A percentile compares a stretch with the other conserved stretches of the same genome.
phyloP scores from a whole-genome alignment of 2,797 vertebrate genomes.

The Coranthus polyacanthus region DNA sequence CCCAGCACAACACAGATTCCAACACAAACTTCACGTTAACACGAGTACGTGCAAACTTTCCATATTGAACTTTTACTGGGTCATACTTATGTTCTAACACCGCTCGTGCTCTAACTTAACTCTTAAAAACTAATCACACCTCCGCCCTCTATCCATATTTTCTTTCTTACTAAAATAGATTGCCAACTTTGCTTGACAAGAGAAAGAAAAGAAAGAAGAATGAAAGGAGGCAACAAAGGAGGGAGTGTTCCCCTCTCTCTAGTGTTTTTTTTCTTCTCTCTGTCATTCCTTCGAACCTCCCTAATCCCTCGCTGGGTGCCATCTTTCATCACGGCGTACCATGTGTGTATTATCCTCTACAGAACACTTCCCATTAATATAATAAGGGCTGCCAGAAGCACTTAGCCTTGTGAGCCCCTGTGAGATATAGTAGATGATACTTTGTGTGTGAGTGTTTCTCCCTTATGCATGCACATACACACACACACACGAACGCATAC shows the following conservation, averaged over 20 bases:
- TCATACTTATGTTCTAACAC: too few relatives aligned
- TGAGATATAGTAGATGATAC: slow-evolving; percentile 67
- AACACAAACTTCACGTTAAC: too few relatives aligned
- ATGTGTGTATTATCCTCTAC: slow-evolving; percentile 79
- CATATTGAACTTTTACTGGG: too few relatives aligned
- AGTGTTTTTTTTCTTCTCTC: slow-evolving; percentile 50
- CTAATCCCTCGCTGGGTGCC: slow-evolving; percentile 78
- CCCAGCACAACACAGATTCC: too few relatives aligned
- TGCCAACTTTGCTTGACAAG: background rate
- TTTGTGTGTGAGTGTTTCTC: slow-evolving; percentile 51
- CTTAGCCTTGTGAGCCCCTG: slow-evolving; percentile 70
- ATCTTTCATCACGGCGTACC: slow-evolving; percentile 80
- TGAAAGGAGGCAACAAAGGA: slow-evolving; percentile 71
- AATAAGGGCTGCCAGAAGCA: slow-evolving; percentile 80
- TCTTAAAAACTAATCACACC: too few relatives aligned
- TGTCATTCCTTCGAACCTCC: slow-evolving; percentile 61
- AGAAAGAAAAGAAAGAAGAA: slow-evolving; percentile 12
- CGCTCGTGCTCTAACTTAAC: too few relatives aligned
- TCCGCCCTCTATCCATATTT: too few relatives aligned
- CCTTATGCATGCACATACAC: slow-evolving; percentile 29
- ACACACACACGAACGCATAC: slow-evolving; percentile 31
- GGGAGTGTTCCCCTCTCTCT: slow-evolving; percentile 59
- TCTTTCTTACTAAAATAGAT: too few relatives aligned
- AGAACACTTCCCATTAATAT: slow-evolving; percentile 83
- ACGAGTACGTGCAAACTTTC: too few relatives aligned